Conservation (phyloP, 2,888 invertebrate species). For the Apeira syringaria region DNA sequence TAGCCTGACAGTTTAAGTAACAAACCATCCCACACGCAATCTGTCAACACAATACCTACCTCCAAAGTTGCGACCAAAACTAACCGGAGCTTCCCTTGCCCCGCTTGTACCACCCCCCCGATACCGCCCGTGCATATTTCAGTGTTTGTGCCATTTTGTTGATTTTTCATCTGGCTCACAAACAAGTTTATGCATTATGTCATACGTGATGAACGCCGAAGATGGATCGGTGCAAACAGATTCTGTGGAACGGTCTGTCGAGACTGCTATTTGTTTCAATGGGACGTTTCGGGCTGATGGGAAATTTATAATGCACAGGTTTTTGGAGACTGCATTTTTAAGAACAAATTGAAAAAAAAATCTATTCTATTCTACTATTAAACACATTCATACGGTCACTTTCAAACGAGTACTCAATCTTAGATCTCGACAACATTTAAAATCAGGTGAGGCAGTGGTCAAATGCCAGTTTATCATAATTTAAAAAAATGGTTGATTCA, state of each 20-base stretch:
- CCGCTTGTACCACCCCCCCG: not conserved
- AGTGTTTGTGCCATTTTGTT: conserved; percentile 27
- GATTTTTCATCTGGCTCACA: conserved; percentile 33
- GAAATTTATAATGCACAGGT: conserved; percentile 1
- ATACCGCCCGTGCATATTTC: conserved; percentile 20
- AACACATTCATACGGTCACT: no score
- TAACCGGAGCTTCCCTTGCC: not conserved
- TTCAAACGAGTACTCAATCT: no score
- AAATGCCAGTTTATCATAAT: no score
- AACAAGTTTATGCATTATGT: conserved; percentile 36
- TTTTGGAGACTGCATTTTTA: not conserved
- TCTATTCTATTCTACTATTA: no score
- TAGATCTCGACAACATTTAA: no score
- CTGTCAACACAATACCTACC: not conserved
- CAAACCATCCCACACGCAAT: not conserved
- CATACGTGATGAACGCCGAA: conserved; percentile 22
- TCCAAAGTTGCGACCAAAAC: not conserved
- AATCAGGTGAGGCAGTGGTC: no score
- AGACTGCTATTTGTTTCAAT: conserved; percentile 8
- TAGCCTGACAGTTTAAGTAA: no score
- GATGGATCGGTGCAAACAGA: conserved; percentile 27
- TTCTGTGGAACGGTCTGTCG: conserved; percentile 1
- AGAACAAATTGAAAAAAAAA: no score
- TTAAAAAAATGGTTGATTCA: no score
- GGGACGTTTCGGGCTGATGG: conserved; percentile 4